A percentile compares a stretch with the other conserved stretches of the same genome.
Conservation (phyloP, 1,140 invertebrate species). For the Arion vulgaris region DNA sequence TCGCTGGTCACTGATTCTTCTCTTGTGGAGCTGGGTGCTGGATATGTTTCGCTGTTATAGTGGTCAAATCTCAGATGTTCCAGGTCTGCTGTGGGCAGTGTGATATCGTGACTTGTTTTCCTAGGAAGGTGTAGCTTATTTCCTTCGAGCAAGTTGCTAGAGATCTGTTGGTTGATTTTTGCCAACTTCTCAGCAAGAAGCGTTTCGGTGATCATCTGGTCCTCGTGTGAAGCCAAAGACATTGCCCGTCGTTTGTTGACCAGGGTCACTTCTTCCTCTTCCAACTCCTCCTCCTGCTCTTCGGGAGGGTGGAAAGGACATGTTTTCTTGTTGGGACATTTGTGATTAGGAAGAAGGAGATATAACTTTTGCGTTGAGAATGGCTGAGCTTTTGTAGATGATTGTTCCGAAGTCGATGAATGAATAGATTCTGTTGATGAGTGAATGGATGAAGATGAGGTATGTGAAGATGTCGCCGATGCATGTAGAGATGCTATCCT, state of each 20-base stretch:
- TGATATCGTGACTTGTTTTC: constrained; percentile 37
- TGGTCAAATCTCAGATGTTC: neutral
- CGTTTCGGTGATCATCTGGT: constrained; percentile 10
- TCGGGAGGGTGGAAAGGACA: constrained; percentile 50
- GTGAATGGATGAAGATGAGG: neutral
- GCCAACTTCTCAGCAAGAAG: constrained; percentile 33
- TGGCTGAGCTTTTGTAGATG: constrained; percentile 1
- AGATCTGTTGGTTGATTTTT: constrained; percentile 36
- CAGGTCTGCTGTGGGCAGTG: neutral
- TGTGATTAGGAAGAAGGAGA: constrained; percentile 48
- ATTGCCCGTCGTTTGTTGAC: constrained; percentile 23
- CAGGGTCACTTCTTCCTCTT: constrained; percentile 8
- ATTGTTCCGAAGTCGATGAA: neutral
- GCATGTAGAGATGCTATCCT: neutral
- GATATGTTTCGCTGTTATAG: neutral
- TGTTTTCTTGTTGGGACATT: constrained; percentile 42
- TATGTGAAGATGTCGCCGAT: neutral
- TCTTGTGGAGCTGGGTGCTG: constrained; percentile 15
- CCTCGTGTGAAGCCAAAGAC: constrained; percentile 23
- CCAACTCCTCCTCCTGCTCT: constrained; percentile 34
- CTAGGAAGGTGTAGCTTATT: constrained; percentile 24
- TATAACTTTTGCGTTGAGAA: constrained; percentile 34
- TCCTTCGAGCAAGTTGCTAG: constrained; percentile 18
- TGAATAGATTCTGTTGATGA: neutral
- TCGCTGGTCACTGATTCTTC: constrained; percentile 46